phyloP scores from a whole-genome alignment of 1,140 invertebrate genomes.

The Polyergus mexicanus region DNA sequence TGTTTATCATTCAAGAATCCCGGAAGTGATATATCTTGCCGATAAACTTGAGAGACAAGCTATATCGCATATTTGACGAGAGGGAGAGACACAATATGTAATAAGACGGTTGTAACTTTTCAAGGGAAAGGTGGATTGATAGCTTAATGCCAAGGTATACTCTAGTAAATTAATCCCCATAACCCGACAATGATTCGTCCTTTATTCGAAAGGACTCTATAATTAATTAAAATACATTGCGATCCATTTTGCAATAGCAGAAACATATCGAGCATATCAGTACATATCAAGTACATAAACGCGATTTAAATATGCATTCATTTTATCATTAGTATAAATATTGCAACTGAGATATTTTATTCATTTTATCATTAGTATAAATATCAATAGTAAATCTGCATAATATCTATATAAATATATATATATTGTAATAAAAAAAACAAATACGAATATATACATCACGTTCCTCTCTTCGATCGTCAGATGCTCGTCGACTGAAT shows the following conservation, averaged over 20 bases:
- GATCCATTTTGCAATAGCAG: constrained; percentile 3
- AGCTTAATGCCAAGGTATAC: constrained; percentile 71
- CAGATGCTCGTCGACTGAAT: not conserved
- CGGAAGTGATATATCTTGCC: not conserved
- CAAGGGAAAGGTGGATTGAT: constrained; percentile 75
- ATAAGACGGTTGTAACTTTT: constrained; percentile 60
- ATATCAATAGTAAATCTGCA: not conserved
- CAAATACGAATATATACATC: too few relatives aligned
- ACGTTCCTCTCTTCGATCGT: not conserved
- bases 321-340: not conserved
- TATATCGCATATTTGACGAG: not conserved
- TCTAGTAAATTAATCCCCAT: constrained; percentile 12
- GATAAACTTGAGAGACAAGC: not conserved
- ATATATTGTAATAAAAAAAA: not conserved
- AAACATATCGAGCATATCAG: not conserved
- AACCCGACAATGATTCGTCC: too few relatives aligned
- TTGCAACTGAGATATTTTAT: not conserved
- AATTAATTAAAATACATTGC: constrained; percentile 21
- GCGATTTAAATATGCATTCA: not conserved
- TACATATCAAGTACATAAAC: not conserved
- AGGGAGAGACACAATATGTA: constrained; percentile 39
- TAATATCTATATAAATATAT: not conserved
- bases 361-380: constrained; percentile 4
- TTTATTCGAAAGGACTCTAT: not conserved
- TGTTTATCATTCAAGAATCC: not conserved